phyloP scores from a whole-genome alignment of 2,113 vertebrate genomes.

The Argyrosomus japonicus region DNA sequence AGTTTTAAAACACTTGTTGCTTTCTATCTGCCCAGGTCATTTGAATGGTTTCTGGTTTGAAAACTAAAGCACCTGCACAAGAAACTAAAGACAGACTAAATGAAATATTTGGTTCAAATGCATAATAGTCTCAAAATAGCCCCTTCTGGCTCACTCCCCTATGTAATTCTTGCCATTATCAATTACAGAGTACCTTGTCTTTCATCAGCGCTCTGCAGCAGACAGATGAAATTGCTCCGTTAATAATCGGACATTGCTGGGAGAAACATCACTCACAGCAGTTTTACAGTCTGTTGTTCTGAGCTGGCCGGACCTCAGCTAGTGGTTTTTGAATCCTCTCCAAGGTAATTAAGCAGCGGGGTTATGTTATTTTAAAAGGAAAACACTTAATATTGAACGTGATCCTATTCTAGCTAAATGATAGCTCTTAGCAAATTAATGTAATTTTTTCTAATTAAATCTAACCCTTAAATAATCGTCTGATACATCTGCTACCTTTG shows the following conservation, averaged over 20 bases:
- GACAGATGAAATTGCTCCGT: slow-evolving; percentile 24
- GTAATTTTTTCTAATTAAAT: neutral
- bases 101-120: neutral
- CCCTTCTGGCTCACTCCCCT: neutral
- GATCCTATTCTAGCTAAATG: slow-evolving; percentile 19
- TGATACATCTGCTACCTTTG: neutral
- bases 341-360: slow-evolving; percentile 34
- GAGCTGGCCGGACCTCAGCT: neutral
- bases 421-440: neutral
- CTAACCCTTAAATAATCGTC: slow-evolving; percentile 7
- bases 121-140: neutral
- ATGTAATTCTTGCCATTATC: slow-evolving; percentile 8
- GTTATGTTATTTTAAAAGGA: slow-evolving; percentile 25
- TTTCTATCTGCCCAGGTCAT: neutral
- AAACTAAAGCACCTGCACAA: slow-evolving; percentile 4
- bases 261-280: slow-evolving; percentile 33
- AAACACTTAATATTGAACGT: slow-evolving; percentile 23
- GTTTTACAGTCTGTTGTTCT: slow-evolving; percentile 20
- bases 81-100: neutral
- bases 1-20: neutral
- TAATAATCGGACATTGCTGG: slow-evolving; percentile 39
- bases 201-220: neutral
- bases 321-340: slow-evolving; percentile 21
- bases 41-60: neutral
- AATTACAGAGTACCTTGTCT: slow-evolving; percentile 17